These are phyloP conservation scores for Cryptocheilus praepositus DNA, from an alignment of 2,888 invertebrate species.

Conservation along the genomic window DNA sequence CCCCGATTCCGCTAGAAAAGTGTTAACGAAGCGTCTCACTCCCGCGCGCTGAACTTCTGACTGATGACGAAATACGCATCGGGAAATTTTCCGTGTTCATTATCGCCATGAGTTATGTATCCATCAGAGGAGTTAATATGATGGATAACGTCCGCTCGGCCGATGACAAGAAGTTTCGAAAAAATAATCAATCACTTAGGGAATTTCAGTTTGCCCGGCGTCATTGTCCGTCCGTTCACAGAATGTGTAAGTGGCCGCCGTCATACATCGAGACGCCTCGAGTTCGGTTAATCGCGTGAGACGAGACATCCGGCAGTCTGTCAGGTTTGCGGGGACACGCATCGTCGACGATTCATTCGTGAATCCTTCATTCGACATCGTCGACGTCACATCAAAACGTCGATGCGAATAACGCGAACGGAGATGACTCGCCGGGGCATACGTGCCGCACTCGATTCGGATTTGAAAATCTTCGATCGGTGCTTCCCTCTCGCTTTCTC, in stretches of 20 bases:
- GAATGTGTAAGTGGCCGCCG: slow-evolving; percentile 19
- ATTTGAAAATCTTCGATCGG: slow-evolving; percentile 13
- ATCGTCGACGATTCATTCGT: too few relatives aligned
- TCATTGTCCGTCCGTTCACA: slow-evolving; percentile 18
- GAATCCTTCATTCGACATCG: neutral
- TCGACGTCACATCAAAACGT: slow-evolving; percentile 12
- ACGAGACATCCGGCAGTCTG: neutral
- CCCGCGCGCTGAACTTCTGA: too few relatives aligned
- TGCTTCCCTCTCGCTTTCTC: too few relatives aligned
- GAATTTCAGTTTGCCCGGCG: slow-evolving; percentile 18
- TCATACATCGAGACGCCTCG: slow-evolving; percentile 21
- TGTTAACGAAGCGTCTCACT: too few relatives aligned
- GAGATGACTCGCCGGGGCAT: neutral
- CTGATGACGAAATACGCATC: too few relatives aligned
- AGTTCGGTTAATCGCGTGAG: slow-evolving; percentile 18
- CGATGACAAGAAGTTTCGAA: slow-evolving; percentile 17
- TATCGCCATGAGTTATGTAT: slow-evolving; percentile 31
- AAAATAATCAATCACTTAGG: slow-evolving; percentile 37
- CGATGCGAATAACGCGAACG: slow-evolving; percentile 4
- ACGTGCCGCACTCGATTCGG: slow-evolving; percentile 2
- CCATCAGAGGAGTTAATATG: slow-evolving; percentile 44
- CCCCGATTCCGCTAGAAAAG: too few relatives aligned
- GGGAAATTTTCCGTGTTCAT: slow-evolving; percentile 27
- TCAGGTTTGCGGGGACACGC: too few relatives aligned
- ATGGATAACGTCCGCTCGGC: slow-evolving; percentile 35